phyloP scores from a whole-genome alignment of 2,797 vertebrate species.

The Enteromius viviparus region DNA sequence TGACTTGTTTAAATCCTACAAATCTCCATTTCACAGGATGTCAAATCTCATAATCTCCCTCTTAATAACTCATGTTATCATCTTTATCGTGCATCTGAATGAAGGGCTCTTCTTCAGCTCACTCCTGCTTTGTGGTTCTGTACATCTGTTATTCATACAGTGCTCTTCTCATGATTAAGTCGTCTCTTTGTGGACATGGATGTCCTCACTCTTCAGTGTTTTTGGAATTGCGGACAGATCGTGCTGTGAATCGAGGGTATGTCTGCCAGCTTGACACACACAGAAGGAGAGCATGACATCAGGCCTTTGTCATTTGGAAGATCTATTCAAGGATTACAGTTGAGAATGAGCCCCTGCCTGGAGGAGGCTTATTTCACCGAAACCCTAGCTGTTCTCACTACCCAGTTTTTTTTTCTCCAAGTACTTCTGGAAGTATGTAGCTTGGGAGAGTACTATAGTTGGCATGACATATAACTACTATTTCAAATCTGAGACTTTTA shows the following conservation, averaged over 20 bases:
- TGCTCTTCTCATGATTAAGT: constrained; percentile 23
- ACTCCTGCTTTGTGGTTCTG: constrained; percentile 15
- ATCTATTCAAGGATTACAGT: constrained; percentile 73
- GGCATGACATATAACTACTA: constrained; percentile 40
- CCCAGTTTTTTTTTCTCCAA: constrained; percentile 21
- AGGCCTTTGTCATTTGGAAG: constrained; percentile 74
- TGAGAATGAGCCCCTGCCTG: constrained; percentile 47
- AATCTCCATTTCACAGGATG: constrained; percentile 14
- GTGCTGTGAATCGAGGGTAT: constrained; percentile 43
- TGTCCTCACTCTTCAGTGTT: constrained; percentile 41
- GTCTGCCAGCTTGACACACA: constrained; percentile 67
- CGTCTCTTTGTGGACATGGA: constrained; percentile 40
- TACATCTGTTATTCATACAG: constrained; percentile 35
- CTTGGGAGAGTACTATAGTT: constrained; percentile 31
- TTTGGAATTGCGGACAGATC: constrained; percentile 34
- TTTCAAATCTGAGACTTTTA: constrained; percentile 31
- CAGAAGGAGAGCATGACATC: constrained; percentile 78
- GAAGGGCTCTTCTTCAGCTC: constrained; percentile 10
- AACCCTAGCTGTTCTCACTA: constrained; percentile 58
- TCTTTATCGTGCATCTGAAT: constrained; percentile 2
- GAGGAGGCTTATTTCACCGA: constrained; percentile 54
- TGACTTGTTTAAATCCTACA: not conserved
- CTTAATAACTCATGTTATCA: constrained; percentile 27
- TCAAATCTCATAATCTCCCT: constrained; percentile 32
- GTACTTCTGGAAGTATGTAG: constrained; percentile 41